phyloP scores from a whole-genome alignment of 1,140 invertebrate genomes.

The Pseudomyrmex cubaensis region DNA sequence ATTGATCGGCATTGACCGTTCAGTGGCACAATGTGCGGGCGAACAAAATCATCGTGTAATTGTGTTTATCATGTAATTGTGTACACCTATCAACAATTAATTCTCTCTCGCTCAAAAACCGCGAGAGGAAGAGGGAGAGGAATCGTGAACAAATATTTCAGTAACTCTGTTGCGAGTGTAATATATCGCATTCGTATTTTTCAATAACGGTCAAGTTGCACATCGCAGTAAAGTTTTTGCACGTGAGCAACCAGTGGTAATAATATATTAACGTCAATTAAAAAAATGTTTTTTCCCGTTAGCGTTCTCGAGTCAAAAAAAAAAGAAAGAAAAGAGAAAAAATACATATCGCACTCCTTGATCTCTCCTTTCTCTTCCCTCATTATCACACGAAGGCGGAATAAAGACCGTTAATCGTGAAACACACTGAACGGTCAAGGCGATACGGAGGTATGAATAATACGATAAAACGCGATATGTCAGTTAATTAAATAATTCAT shows the following conservation, averaged over 20 bases:
- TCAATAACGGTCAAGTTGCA: not conserved
- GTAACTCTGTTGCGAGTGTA: not conserved
- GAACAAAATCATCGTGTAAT: not conserved
- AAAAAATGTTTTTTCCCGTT: not conserved
- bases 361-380: conserved; percentile 1
- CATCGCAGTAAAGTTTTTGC: not conserved
- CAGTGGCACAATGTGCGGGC: conserved; percentile 19
- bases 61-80: not conserved
- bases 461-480: conserved; percentile 64
- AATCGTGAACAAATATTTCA: not conserved
- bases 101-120: too few relatives aligned
- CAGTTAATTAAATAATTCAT: conserved; percentile 78
- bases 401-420: not conserved
- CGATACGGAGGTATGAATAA: conserved; percentile 37
- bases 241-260: not conserved
- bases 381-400: not conserved
- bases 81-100: too few relatives aligned
- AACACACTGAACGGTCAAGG: conserved; percentile 48
- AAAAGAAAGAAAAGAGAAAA: not conserved
- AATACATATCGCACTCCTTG: conserved; percentile 18
- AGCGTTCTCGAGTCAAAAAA: not conserved
- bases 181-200: not conserved
- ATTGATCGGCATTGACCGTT: conserved; percentile 45
- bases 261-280: conserved; percentile 12
- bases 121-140: too few relatives aligned